These are phyloP conservation scores for Rhizomys pruinosus DNA, from an alignment of 2,113 vertebrate genomes.

Conservation along the genomic window DNA sequence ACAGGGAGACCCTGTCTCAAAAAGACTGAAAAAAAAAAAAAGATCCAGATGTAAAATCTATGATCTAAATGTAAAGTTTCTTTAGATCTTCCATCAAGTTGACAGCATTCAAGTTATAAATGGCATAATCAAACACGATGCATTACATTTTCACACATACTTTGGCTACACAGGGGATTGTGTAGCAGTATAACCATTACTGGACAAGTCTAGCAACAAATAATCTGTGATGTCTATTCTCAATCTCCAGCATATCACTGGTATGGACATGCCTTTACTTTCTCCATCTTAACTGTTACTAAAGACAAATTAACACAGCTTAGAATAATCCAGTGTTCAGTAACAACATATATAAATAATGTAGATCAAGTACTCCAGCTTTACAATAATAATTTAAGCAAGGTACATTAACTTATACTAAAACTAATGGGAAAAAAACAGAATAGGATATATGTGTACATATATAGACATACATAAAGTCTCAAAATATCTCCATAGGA, in stretches of 20 bases:
- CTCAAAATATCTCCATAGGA: neutral
- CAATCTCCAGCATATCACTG: neutral
- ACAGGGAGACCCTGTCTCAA: no score
- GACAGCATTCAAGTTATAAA: slow-evolving; percentile 59
- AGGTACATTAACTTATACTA: neutral
- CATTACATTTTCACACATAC: slow-evolving; percentile 34
- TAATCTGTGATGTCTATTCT: neutral
- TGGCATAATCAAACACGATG: slow-evolving; percentile 51
- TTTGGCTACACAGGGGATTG: slow-evolving; percentile 5
- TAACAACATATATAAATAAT: neutral
- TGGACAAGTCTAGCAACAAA: slow-evolving; percentile 16
- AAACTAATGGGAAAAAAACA: neutral
- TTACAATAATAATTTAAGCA: neutral
- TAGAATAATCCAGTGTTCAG: neutral
- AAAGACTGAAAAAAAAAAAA: no score
- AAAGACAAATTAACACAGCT: neutral
- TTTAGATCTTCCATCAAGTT: slow-evolving; percentile 52
- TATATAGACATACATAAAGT: neutral
- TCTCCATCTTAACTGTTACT: neutral
- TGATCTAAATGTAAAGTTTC: slow-evolving; percentile 55
- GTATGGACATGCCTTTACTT: neutral
- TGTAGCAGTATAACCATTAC: neutral
- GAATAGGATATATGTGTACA: neutral
- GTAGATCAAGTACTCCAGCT: neutral
- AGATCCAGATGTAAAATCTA: slow-evolving; percentile 68